Evolutionary conservation across 2,888 invertebrate species (phyloP), one percentile per base, ranked within the genome.

Genomic region (Thyatira batis): DNA sequence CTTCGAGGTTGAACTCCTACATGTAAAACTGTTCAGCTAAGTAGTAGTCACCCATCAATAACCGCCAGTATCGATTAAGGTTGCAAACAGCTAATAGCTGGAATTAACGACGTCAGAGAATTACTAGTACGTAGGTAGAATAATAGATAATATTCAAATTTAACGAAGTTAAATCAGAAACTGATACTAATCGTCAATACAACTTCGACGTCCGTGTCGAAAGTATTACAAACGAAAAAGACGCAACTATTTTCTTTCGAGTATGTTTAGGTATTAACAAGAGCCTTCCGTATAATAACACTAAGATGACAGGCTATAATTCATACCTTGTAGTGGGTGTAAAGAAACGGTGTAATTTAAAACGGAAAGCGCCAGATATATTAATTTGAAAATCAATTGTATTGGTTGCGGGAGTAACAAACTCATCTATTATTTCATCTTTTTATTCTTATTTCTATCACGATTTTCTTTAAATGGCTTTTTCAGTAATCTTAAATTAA

Each of bases 251-350:
- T 23, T 23, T 23, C 23, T n/a, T 39, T 6, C 1, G 17, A 39
- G 39, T 39, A 17, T 39, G 17, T 39, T 6, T 39, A 17, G 13
- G 13, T 39, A 39, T 57, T 58, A 59, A 52, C 48, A 56, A 49
- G 52, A 49, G 49, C 51, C 58, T 61, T 58, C 60, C 39, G 56
- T 67, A 59, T 71, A 66, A 66, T 58, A 57, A 54, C 52, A 33
- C 50, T 51, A 45, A 58, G 49, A 51, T 21, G 56, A 50, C 57
- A 54, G 21, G 45, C 60, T 55, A 61, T 61, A 66, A 56, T 61
- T 61, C 60, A 61, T 70, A 50, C 69, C 61, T 52, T 63, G 57
- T 9, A n/a, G n/a, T n/a, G n/a, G n/a, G n/a, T n/a, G n/a, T n/a
- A 8, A 51, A 62, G 56, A 69, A 71, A 67, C 69, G 63, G 69